Evolutionary conservation across 2,797 vertebrate genomes (phyloP), one percentile per base, ranked within the genome.

Genomic region (Acrossocheilus fasciatus): DNA sequence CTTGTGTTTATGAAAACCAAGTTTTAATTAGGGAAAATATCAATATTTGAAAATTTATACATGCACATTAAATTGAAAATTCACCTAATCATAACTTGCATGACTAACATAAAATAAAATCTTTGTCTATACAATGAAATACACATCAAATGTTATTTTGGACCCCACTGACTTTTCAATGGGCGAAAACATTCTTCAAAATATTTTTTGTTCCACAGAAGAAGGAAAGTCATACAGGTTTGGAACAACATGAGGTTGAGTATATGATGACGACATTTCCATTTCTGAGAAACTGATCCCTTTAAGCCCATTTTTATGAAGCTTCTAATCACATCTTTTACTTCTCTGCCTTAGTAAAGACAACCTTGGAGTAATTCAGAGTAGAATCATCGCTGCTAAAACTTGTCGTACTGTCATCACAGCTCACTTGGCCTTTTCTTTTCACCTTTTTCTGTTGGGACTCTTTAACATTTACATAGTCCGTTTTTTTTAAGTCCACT

Each of bases 331-430:
- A 34, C 4, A 18, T 26, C 6, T 26, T 54, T 66, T 26, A 45
- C 36, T 47, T 57, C 11, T 70, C 54, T 64, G 0, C 2, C 36
- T 81, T 68, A 30, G 68, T 87, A 72, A 91, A 89, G 14, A 91
- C 88, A 52, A 91, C 81, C 2, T 4, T 69, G 43, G 59, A 39
- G 81, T 91, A 91, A 82, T 89, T 88, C 4, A 91, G 14, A 18
- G 68, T 36, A n/a, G 75, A 41, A 4, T 75, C 81, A 0, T 84
- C 86, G 3, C 86, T 85, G 59, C 36, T 88, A 17, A 81, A 45
- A 36, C 77, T 83, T 26, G 5, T 18, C 30, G 54, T 45, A 2
- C 2, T 41, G 14, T 26, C 10, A 4, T 11, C 34, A 81, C 84
- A 62, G 14, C 12, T 73, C 15, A 14, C n/a, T 23, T 73, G 72